Percentiles rank a stretch among this genome's conserved stretches.
Evolutionary conservation across 2,797 vertebrate species (phyloP).

Genomic region (Microcaecilia unicolor): DNA sequence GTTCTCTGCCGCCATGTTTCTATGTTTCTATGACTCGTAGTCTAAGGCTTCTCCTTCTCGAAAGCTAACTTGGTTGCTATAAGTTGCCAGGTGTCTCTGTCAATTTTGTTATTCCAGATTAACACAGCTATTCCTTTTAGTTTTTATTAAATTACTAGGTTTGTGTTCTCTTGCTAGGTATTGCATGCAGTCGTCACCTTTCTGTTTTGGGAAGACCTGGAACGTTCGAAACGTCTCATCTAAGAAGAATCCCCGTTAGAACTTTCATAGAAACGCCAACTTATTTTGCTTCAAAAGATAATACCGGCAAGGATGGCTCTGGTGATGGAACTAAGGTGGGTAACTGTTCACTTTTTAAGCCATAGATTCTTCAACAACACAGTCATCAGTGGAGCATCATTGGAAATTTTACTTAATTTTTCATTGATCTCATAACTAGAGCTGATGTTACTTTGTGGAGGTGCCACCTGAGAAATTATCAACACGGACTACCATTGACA

Average conservation of each 20-base stretch:
- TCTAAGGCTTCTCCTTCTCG: too few relatives aligned
- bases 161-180: constrained; percentile 50
- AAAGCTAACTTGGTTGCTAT: too few relatives aligned
- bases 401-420: background rate
- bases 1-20: too few relatives aligned
- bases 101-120: too few relatives aligned
- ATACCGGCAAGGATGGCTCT: constrained; percentile 73
- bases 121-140: too few relatives aligned
- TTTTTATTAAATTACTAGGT: too few relatives aligned
- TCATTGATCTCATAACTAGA: background rate
- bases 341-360: too few relatives aligned
- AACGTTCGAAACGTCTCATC: constrained; percentile 61
- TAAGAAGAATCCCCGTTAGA: constrained; percentile 58
- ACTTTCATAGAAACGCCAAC: constrained; percentile 75
- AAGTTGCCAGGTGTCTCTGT: too few relatives aligned
- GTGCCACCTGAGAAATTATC: background rate
- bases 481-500: too few relatives aligned
- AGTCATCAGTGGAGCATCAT: too few relatives aligned
- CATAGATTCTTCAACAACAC: too few relatives aligned
- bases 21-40: too few relatives aligned
- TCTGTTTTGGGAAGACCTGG: constrained; percentile 68
- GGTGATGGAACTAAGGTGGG: constrained; percentile 82
- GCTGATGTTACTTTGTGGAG: background rate
- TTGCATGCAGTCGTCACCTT: constrained; percentile 69
- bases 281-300: constrained; percentile 85